Base-by-base conservation (phyloP, 2,888 invertebrate species). In the Plagiodera versicolora region DNA sequence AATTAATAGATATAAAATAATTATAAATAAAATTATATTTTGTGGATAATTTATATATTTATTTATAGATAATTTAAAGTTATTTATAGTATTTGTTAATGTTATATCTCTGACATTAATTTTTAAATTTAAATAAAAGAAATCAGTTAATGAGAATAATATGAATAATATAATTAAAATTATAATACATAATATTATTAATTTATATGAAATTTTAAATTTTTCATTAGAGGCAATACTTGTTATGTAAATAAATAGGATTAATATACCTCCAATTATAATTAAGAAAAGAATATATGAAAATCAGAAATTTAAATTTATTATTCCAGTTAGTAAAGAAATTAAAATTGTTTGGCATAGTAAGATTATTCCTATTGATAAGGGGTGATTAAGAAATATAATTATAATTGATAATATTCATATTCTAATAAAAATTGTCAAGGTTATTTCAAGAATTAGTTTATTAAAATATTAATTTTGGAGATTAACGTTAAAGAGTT, bases 401-500 rank as follows among this genome's bases (percentile, higher is more conserved):
- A 79, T 73, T 69, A 76, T 70, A 28, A 81, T 75, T 63, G 82
- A 73, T 69, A 75, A 68, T 28, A 81, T 76, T 66, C 81, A 70
- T 71, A 79, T 73, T 77, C 75, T 59, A 71, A 74, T 68, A 60
- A 70, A 61, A 67, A 73, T 59, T 35, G 74, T 51, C 55, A 72
- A 67, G 64, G 75, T 69, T 72, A 78, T 75, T 56, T 76, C 84
- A 86, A 83, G 82, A 82, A 82, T 80, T 87, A 87, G 84, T 87
- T 87, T 86, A 82, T 80, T 72, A 80, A 87, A 87, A 87, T 86
- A 82, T 85, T 86, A 87, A 86, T 87, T 87, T 87, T 87, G 86
- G 85, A 83, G 83, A 86, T 87, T 87, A 86, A 84, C 75, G 83
- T 85, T 82, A 83, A 81, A 82, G 79, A 6, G 58, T 73, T 71